phyloP scores from a whole-genome alignment of 2,888 invertebrate species.

The Trichopria drosophilae region DNA sequence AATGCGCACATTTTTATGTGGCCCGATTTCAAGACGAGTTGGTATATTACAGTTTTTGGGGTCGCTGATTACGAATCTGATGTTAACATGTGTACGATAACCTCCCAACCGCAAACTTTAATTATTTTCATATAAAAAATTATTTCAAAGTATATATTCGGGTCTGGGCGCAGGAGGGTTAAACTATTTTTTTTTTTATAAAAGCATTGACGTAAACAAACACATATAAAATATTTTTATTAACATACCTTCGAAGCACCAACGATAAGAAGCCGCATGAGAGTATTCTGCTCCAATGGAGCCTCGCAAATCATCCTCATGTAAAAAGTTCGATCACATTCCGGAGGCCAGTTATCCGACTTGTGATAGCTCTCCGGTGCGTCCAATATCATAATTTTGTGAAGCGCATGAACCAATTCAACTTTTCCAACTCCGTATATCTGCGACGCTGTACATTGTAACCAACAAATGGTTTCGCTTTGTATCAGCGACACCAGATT shows the following conservation, averaged over 20 bases:
- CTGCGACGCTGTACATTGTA: slow-evolving; percentile 78
- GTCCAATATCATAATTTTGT: slow-evolving; percentile 80
- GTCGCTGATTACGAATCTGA: too few relatives aligned
- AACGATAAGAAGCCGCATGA: slow-evolving; percentile 80
- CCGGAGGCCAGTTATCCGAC: slow-evolving; percentile 87
- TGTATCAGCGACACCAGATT: slow-evolving; percentile 67
- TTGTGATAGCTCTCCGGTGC: slow-evolving; percentile 80
- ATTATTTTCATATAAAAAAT: too few relatives aligned
- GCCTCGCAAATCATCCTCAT: slow-evolving; percentile 84
- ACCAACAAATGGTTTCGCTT: slow-evolving; percentile 84
- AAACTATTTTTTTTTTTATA: not conserved
- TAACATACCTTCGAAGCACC: slow-evolving; percentile 70
- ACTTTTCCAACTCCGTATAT: slow-evolving; percentile 71
- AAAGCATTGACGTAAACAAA: too few relatives aligned
- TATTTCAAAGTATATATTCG: slow-evolving; percentile 31
- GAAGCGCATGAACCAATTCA: slow-evolving; percentile 76
- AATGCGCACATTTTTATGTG: too few relatives aligned
- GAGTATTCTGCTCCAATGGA: slow-evolving; percentile 82
- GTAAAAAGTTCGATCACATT: slow-evolving; percentile 79
- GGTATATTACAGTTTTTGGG: too few relatives aligned
- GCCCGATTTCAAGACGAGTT: too few relatives aligned
- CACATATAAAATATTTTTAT: not conserved
- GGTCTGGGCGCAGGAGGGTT: not conserved
- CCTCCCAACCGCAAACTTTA: too few relatives aligned
- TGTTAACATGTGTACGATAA: too few relatives aligned